These are phyloP conservation scores for human DNA, from an alignment of 2,113 vertebrate species.

Conservation along the genomic window GRCh38 chr2:219839001-219839500, in stretches of 20 bases:
- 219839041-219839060: constrained; percentile 26
- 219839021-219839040: constrained; percentile 59
- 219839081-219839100: background rate
- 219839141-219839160: background rate
- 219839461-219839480: too few species aligned
- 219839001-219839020: constrained; percentile 61
- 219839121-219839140: background rate
- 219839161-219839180: constrained; percentile 8
- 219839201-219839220: background rate
- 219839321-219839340: too few species aligned
- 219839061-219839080: constrained; percentile 40
- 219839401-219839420: too few species aligned
- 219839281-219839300: background rate
- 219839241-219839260: background rate
- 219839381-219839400: too few species aligned
- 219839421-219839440: too few species aligned
- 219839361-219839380: too few species aligned
- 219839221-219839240: too few species aligned
- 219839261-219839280: background rate
- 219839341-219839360: too few species aligned
- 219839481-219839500: too few species aligned
- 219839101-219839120: background rate
- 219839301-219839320: too few species aligned
- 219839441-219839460: too few species aligned
- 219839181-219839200: background rate